Evolutionary conservation across 1,140 invertebrate genomes (phyloP), one percentile per base, ranked within the genome.

Genomic region (Anadara kagoshimensis): DNA sequence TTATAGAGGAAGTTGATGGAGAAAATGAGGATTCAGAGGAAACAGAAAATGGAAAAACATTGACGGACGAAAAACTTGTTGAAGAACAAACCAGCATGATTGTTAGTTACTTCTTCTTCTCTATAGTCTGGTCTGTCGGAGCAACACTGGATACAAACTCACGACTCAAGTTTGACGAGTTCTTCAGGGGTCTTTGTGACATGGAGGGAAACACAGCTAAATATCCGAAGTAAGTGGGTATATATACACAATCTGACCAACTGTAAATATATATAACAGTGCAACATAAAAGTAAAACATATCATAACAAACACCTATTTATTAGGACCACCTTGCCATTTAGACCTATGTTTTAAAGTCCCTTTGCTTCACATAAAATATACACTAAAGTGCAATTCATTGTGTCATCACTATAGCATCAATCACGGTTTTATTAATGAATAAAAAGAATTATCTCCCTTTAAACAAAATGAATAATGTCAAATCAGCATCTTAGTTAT

Each of bases 211-310:
- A 62, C 10, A 80, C 81, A 20, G 79, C 80, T 14, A 86, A 88
- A 73, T 90, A 93, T 87, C 95, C 95, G 0, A 95, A 78, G 87
- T 87, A 77, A 69, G 61, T 75, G 41, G 51, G 29, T 29, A 16
- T 14, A n/a, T 49, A 18, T 2, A 4, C 1, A 3, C n/a, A n/a
- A 18, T 14, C 3, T 49, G 14, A 49, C 1, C 10, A 11, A 49
- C 3, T n/a, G 11, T 49, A n/a, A 49, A 2, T 36, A 36, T 7
- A 36, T n/a, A n/a, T n/a, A n/a, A n/a, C n/a, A n/a, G n/a, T n/a
- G n/a, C n/a, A n/a, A n/a, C n/a, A n/a, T n/a, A n/a, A n/a, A n/a
- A n/a, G n/a, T n/a, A n/a, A n/a, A n/a, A n/a, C n/a, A n/a, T n/a
- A n/a, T n/a, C n/a, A n/a, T n/a, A n/a, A n/a, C n/a, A n/a, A n/a